Evolutionary conservation across 2,888 invertebrate species (phyloP).

Genomic region (Epistrophella euchroma): DNA sequence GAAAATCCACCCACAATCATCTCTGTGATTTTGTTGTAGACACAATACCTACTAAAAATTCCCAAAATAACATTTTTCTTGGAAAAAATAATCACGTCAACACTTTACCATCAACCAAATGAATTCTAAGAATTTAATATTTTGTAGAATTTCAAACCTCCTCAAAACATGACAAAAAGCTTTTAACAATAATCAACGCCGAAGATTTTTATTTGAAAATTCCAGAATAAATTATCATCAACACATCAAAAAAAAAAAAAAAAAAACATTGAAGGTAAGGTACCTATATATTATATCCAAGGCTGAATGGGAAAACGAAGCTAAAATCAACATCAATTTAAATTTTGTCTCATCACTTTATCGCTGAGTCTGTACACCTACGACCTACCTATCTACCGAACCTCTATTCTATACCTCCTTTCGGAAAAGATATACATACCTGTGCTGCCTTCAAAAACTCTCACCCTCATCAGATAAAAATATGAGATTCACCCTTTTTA

Average conservation of each 20-base stretch:
- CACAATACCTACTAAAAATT: neutral
- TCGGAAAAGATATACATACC: neutral
- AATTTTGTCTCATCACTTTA: constrained; percentile 27
- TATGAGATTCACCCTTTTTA: constrained; percentile 32
- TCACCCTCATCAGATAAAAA: constrained; percentile 18
- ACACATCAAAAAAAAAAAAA: neutral
- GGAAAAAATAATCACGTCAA: neutral
- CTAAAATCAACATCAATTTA: constrained; percentile 39
- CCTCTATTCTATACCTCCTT: neutral
- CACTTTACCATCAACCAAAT: neutral
- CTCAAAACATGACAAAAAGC: constrained; percentile 9
- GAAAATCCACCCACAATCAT: too few species aligned
- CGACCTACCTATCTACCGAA: neutral
- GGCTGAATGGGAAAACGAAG: constrained; percentile 4
- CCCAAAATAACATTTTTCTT: neutral
- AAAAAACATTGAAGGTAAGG: neutral
- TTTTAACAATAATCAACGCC: constrained; percentile 21
- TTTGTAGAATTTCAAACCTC: neutral
- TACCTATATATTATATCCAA: neutral
- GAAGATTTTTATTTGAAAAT: constrained; percentile 3
- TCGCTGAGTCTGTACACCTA: neutral
- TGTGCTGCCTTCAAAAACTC: neutral
- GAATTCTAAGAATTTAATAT: constrained; percentile 6
- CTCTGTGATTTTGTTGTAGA: neutral
- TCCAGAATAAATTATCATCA: constrained; percentile 27